Evolutionary conservation across 2,113 vertebrate species (phyloP).

Genomic region (Sphyrna mokarran): DNA sequence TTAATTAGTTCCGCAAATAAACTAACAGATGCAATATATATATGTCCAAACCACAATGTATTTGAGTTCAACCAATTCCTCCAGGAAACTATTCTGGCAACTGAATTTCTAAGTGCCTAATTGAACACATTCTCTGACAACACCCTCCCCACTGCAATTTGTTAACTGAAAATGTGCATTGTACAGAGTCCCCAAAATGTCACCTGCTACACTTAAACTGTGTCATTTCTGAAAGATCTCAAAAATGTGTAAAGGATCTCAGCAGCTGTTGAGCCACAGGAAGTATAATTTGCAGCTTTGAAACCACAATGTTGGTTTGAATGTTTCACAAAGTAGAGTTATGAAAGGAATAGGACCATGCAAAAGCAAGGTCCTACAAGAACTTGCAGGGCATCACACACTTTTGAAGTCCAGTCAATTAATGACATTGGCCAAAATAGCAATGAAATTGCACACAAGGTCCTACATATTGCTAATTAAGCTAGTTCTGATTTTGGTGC

Average conservation of each 20-base stretch:
- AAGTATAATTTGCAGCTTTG: not conserved
- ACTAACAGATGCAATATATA: not conserved
- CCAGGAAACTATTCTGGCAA: not conserved
- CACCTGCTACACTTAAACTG: not conserved
- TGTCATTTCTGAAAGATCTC: constrained; percentile 11
- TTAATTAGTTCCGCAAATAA: not conserved
- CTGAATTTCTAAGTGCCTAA: not conserved
- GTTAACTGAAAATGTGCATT: not conserved
- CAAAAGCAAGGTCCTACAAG: not conserved
- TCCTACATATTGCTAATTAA: not conserved
- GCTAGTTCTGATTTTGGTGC: not conserved
- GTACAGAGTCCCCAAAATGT: not conserved
- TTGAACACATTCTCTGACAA: not conserved
- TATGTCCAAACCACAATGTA: not conserved
- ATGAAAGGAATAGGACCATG: not conserved
- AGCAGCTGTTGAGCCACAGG: constrained; percentile 6
- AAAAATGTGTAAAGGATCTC: not conserved
- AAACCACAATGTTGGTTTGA: not conserved
- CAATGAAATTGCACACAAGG: not conserved
- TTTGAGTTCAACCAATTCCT: not conserved
- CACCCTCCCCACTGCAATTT: not conserved
- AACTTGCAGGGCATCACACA: not conserved
- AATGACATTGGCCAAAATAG: not conserved
- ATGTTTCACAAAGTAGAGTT: not conserved
- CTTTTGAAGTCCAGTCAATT: not conserved